Evolutionary conservation across 2,113 vertebrate species (phyloP), one percentile per base, ranked within the genome.

Genomic region (Epinephelus lanceolatus): DNA sequence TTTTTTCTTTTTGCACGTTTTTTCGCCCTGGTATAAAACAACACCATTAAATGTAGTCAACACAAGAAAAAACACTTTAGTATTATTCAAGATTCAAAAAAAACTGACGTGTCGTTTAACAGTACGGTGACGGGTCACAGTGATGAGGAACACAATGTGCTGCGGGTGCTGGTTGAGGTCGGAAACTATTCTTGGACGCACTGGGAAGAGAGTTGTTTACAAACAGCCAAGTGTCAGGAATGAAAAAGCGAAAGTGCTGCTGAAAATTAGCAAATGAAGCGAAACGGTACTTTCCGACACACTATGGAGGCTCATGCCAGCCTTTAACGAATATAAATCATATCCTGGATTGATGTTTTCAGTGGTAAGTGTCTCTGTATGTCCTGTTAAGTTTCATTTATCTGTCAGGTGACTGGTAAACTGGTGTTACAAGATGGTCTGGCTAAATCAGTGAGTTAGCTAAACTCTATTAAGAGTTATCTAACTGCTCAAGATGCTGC

Each of bases 161-260:
- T 37, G 59, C 4, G 27, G 60, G 3, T 42, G 33, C 60, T 81
- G 68, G 85, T 87, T 72, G 8, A 78, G 14, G 86, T 87, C 93
- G 94, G 93, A 93, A 78, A 37, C 45, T 59, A 47, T 94, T 90
- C 40, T 15, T 17, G 4, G 85, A 70, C 59, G 90, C 82, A 92
- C 91, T 71, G 33, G 75, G 77, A 61, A 81, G 70, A 62, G 25
- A 71, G 23, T 86, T 94, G 92, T 94, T 93, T 93, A 91, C 86
- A 93, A 91, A 93, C 81, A 92, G 33, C 13, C 23, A 69, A 71
- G 17, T 83, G 66, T 78, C 27, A 27, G 27, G 56, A 81, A 27
- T 0, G 1, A 6, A 45, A 71, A 78, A 67, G n/a, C 4, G 23
- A 84, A 75, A 71, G 19, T 6, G 1, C 37, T 19, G 7, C 7